Conservation (phyloP, 2,797 vertebrate species). For the Nothura maculosa region DNA sequence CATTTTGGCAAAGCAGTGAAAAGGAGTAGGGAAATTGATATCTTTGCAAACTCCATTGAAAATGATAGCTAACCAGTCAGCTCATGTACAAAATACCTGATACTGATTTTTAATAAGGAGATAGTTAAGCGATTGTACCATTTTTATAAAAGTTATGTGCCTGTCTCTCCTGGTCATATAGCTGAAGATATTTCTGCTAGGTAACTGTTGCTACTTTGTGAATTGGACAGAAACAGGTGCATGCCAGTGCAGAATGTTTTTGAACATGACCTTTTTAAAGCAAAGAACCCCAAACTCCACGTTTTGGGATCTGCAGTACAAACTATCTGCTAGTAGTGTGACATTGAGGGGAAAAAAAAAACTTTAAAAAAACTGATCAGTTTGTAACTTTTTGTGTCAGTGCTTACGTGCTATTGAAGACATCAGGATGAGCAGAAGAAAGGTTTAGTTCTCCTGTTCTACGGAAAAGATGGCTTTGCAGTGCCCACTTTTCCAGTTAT, state of each 20-base stretch:
- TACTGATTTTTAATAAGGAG: not conserved
- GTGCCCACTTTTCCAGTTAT: not conserved
- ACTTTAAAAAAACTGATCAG: not conserved
- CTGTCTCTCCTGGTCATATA: too few species aligned
- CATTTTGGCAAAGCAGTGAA: fast-evolving
- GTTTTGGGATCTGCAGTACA: not conserved
- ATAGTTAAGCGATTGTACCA: fast-evolving
- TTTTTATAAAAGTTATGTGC: too few species aligned
- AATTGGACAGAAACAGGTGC: not conserved
- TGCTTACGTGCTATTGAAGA: not conserved
- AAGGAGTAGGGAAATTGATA: not conserved
- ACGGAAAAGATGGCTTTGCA: not conserved
- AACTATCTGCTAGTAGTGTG: not conserved
- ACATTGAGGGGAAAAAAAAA: not conserved
- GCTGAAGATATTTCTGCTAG: not conserved
- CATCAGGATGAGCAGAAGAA: not conserved
- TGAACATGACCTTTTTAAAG: not conserved
- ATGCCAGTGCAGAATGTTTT: not conserved
- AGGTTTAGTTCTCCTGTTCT: not conserved
- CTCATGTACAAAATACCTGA: not conserved
- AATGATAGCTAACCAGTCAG: not conserved
- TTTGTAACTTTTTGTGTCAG: not conserved
- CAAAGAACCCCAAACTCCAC: fast-evolving
- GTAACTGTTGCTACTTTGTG: not conserved
- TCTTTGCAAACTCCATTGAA: not conserved